Conservation (phyloP, 1,140 invertebrate species). For the Drosophila albomicans region DNA sequence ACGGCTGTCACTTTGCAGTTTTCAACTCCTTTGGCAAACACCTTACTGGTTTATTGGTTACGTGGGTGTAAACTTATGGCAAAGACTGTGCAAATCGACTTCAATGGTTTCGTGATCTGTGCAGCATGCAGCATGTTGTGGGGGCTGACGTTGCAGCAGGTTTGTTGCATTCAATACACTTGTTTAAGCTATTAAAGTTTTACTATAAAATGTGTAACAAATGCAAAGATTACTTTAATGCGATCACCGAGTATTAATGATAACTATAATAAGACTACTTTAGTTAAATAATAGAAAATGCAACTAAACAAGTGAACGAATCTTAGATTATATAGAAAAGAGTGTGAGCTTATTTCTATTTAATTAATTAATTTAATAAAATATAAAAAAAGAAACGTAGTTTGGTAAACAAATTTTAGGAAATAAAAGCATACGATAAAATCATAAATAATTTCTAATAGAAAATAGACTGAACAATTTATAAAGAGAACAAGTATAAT, state of each 20-base stretch:
- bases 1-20: neutral
- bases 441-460: too few relatives aligned
- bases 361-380: too few relatives aligned
- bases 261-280: neutral
- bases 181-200: neutral
- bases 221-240: neutral
- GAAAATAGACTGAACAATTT: too few relatives aligned
- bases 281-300: neutral
- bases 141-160: conserved; percentile 32
- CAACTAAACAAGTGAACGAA: too few relatives aligned
- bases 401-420: too few relatives aligned
- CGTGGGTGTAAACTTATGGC: conserved; percentile 48
- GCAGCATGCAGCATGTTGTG: conserved; percentile 50
- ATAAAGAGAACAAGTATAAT: too few relatives aligned
- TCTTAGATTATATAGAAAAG: too few relatives aligned
- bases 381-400: too few relatives aligned
- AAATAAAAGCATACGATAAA: too few relatives aligned
- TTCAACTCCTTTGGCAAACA: conserved; percentile 11
- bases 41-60: conserved; percentile 10
- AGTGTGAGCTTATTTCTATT: too few relatives aligned
- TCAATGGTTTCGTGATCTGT: conserved; percentile 6
- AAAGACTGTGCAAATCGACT: conserved; percentile 10
- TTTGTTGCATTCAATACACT: conserved; percentile 20
- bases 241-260: neutral
- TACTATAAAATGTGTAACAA: neutral